Evolutionary conservation across 2,113 vertebrate species (phyloP), one percentile per base, ranked within the genome.

Genomic region (Platichthys stellatus): DNA sequence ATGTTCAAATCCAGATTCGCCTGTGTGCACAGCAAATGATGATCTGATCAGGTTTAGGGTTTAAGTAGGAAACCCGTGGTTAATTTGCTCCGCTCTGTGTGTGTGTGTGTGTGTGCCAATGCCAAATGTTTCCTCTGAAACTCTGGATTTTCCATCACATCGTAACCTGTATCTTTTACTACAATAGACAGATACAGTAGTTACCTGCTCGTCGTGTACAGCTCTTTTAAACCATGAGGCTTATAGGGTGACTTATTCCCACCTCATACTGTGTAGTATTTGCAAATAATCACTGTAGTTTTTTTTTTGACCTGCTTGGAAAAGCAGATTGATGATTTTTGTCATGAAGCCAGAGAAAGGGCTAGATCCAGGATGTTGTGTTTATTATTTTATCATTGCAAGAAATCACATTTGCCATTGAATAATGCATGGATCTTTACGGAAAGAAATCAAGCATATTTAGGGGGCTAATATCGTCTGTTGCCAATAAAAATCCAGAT

Each of bases 61-160:
- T 74, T 74, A 63, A 63, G 85, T 54, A 64, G 82, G 78, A 92
- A 89, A 86, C 85, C 88, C 82, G 54, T 89, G 86, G 59, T 92
- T 90, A 89, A 92, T 81, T 65, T 54, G 49, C 80, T 80, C 86
- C 28, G 28, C 26, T 28, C 26, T 23, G 23, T 72, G 78, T 76
- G 43, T 79, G 72, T 83, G 71, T 62, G 47, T 74, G 64, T 74
- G 84, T 62, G 45, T 72, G 43, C 54, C 65, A 62, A 85, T 45
- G 79, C 77, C 79, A 87, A 88, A 83, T 59, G 79, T 75, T 77
- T 84, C 74, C 21, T 24, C 62, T 73, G 18, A 74, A 64, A 66
- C 56, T 76, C 76, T 79, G 18, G 49, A 45, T 63, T 86, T 87
- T 71, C 74, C 83, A 84, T 83, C 63, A 71, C 60, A 14, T 43